phyloP scores from a whole-genome alignment of 2,113 vertebrate species.

The Orycteropus afer region DNA sequence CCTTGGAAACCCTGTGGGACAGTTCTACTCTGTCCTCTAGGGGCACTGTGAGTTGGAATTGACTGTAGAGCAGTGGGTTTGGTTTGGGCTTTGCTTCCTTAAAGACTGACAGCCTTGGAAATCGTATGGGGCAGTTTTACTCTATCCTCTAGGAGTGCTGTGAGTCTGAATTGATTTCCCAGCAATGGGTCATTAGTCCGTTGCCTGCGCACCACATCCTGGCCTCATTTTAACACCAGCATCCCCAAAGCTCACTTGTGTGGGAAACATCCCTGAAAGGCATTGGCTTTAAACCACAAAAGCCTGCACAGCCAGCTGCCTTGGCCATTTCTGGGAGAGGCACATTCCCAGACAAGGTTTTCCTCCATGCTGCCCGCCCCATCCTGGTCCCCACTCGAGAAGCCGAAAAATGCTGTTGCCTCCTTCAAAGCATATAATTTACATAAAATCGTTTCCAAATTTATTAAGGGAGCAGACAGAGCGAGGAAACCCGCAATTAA shows the following conservation, averaged over 20 bases:
- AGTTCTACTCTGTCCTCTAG: no score
- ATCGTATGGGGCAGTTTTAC: no score
- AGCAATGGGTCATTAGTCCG: no score
- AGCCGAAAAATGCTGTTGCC: not conserved
- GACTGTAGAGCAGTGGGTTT: no score
- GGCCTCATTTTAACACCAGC: not conserved
- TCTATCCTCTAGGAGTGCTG: no score
- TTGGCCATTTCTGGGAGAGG: not conserved
- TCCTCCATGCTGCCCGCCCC: not conserved
- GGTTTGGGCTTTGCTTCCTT: no score
- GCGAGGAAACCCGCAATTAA: slow-evolving; percentile 57
- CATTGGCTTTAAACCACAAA: not conserved
- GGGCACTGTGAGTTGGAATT: no score
- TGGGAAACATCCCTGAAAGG: not conserved
- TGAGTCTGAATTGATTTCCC: no score
- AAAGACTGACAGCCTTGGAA: no score
- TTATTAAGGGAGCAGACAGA: slow-evolving; percentile 49
- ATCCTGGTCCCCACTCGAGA: not conserved
- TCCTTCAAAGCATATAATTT: slow-evolving; percentile 4
- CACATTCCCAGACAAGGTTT: rapidly evolving
- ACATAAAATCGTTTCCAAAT: slow-evolving; percentile 70
- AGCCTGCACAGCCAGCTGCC: no score
- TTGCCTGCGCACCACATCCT: not conserved
- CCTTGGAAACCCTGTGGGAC: no score
- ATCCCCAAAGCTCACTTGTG: not conserved